Conservation (phyloP, 1,140 invertebrate genomes). For the Eumaeus atala region DNA sequence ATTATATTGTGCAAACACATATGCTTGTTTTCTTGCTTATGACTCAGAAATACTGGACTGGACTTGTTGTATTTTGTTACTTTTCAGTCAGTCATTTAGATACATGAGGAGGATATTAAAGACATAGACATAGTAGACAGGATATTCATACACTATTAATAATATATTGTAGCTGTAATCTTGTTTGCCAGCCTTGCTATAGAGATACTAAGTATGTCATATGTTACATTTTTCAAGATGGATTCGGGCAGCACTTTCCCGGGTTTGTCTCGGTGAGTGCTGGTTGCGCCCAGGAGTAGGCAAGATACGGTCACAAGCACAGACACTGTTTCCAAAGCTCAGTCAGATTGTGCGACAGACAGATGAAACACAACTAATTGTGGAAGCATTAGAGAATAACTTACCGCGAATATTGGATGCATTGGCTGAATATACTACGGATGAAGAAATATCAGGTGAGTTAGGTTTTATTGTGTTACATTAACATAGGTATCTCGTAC, state of each 20-base stretch:
- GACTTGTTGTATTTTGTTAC: too few relatives aligned
- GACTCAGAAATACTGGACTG: too few relatives aligned
- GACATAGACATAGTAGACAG: too few relatives aligned
- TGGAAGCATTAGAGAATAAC: constrained; percentile 65
- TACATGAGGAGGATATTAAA: too few relatives aligned
- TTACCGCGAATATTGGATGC: constrained; percentile 60
- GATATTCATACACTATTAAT: too few relatives aligned
- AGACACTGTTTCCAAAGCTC: constrained; percentile 60
- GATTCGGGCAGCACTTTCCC: constrained; percentile 60
- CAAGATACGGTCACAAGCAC: constrained; percentile 64
- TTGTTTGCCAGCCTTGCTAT: too few relatives aligned
- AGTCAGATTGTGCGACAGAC: constrained; percentile 56
- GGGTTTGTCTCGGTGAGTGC: constrained; percentile 62
- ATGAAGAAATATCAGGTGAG: constrained; percentile 67
- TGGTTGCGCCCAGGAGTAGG: constrained; percentile 67
- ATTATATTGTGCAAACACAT: too few relatives aligned
- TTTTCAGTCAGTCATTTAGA: too few relatives aligned
- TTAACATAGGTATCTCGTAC: too few relatives aligned
- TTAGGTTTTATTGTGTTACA: constrained; percentile 4
- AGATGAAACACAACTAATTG: constrained; percentile 48
- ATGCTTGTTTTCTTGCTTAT: too few relatives aligned
- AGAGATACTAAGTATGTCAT: too few relatives aligned
- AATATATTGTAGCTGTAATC: too few relatives aligned
- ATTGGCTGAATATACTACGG: constrained; percentile 64
- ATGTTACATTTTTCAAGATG: constrained; percentile 52